Evolutionary conservation across 2,888 invertebrate genomes (phyloP).

Genomic region (Cephus spinipes): DNA sequence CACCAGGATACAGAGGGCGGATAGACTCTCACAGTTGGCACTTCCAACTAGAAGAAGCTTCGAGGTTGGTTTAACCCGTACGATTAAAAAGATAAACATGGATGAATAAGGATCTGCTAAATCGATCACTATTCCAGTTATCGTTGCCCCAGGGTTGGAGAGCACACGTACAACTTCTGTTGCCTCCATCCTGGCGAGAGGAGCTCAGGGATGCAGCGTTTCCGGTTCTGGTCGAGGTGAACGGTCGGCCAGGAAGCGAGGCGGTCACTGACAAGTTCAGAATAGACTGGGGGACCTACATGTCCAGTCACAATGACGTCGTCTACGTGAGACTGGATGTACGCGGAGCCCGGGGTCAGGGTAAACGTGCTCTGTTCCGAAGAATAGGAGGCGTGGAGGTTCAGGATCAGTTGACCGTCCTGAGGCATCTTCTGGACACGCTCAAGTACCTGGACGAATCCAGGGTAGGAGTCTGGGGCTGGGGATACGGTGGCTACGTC

Average conservation of each 20-base stretch:
- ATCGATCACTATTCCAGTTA: conserved; percentile 61
- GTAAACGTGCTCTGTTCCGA: conserved; percentile 83
- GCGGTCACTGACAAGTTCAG: conserved; percentile 89
- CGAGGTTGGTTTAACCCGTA: conserved; percentile 68
- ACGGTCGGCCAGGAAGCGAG: conserved; percentile 93
- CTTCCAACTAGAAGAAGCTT: conserved; percentile 85
- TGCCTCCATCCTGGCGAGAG: conserved; percentile 91
- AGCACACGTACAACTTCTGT: conserved; percentile 87
- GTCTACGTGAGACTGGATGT: conserved; percentile 93
- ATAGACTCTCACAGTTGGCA: conserved; percentile 80
- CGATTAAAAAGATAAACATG: not conserved
- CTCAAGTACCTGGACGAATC: conserved; percentile 88
- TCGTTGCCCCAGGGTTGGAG: conserved; percentile 85
- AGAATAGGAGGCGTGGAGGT: conserved; percentile 91
- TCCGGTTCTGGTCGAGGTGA: conserved; percentile 91
- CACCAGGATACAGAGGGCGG: conserved; percentile 73
- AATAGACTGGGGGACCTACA: conserved; percentile 92
- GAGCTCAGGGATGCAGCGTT: conserved; percentile 88
- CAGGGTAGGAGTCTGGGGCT: conserved; percentile 94
- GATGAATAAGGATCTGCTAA: not conserved
- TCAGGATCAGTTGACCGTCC: conserved; percentile 89
- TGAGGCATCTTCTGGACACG: conserved; percentile 84
- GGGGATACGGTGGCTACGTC: conserved; percentile 97
- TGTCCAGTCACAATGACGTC: conserved; percentile 90
- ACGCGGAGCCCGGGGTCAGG: conserved; percentile 83